phyloP scores from a whole-genome alignment of 2,888 invertebrate genomes.

The Bibio marci region DNA sequence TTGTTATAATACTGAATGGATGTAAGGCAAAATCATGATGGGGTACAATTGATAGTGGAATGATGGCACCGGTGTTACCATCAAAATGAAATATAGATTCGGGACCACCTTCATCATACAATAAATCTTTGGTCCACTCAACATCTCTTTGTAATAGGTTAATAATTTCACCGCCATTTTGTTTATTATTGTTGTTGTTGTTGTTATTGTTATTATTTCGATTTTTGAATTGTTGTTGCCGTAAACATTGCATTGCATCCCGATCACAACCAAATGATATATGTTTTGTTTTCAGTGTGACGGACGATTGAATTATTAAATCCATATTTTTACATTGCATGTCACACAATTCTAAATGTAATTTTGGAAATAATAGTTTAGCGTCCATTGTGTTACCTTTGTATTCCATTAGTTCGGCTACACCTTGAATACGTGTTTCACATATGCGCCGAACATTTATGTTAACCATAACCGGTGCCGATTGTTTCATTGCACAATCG shows the following conservation, averaged over 20 bases:
- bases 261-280: slow-evolving; percentile 94
- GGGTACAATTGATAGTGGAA: slow-evolving; percentile 58
- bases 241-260: slow-evolving; percentile 35
- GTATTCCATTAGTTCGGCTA: slow-evolving; percentile 28
- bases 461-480: slow-evolving; percentile 89
- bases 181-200: too few relatives aligned
- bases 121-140: slow-evolving; percentile 67
- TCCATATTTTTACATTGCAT: slow-evolving; percentile 28
- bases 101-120: slow-evolving; percentile 70
- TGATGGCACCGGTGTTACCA: slow-evolving; percentile 75
- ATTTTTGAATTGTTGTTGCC: slow-evolving; percentile 6
- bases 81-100: slow-evolving; percentile 94
- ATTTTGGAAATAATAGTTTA: slow-evolving; percentile 25
- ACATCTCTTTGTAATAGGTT: slow-evolving; percentile 34
- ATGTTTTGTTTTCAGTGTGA: slow-evolving; percentile 37
- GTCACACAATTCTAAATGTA: slow-evolving; percentile 27
- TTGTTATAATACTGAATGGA: slow-evolving; percentile 81
- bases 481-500: slow-evolving; percentile 93
- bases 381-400: slow-evolving; percentile 23
- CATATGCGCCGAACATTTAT: slow-evolving; percentile 78
- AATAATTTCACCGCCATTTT: slow-evolving; percentile 16
- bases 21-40: slow-evolving; percentile 39
- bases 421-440: slow-evolving; percentile 61
- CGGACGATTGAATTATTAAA: slow-evolving; percentile 23
- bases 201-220: background rate